Evolutionary conservation across 2,113 vertebrate species (phyloP), one percentile per base, ranked within the genome.

Genomic region (Chrysochloris asiatica): DNA sequence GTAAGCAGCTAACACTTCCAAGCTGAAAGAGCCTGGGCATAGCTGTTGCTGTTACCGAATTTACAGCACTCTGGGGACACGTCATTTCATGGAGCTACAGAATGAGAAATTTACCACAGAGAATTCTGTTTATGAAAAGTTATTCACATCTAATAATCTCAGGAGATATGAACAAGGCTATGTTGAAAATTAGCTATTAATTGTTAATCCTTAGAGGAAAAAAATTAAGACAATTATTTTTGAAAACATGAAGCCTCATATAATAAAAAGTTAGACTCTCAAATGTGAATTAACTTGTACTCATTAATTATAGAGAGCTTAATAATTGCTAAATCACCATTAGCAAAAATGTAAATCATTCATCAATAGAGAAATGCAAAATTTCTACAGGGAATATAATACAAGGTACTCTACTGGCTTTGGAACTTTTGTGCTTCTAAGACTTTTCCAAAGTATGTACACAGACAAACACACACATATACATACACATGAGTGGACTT

Each of bases 71-170:
- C 88, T 12, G 41, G 89, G 84, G 80, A 22, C 2, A 7, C 6
- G 26, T 52, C 17, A 30, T 12, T 79, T n/a, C 33, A 5, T 8
- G 30, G 52, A 79, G 52, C 59, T 67, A 63, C 28, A 71, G 61
- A 50, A 67, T 89, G 72, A 94, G 50, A 89, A 63, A 76, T 72
- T 36, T 26, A 77, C 81, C 36, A 71, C 52, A 48, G 95, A 86
- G 89, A 86, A 93, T 81, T 90, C 73, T 93, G 75, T 94, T 96
- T 83, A 82, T 81, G 83, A 91, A 96, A 67, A 76, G 76, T 94
- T 80, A 94, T 86, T 91, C 79, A 95, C 84, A 93, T 75, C 45
- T 63, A 89, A 93, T 93, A 63, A 78, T 79, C 86, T 80, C 2
- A n/a, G 75, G 28, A 83, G 87, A 93, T 88, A 76, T 0, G 50